Conservation (phyloP, 1,140 invertebrate genomes). For the Araneus ventricosus region DNA sequence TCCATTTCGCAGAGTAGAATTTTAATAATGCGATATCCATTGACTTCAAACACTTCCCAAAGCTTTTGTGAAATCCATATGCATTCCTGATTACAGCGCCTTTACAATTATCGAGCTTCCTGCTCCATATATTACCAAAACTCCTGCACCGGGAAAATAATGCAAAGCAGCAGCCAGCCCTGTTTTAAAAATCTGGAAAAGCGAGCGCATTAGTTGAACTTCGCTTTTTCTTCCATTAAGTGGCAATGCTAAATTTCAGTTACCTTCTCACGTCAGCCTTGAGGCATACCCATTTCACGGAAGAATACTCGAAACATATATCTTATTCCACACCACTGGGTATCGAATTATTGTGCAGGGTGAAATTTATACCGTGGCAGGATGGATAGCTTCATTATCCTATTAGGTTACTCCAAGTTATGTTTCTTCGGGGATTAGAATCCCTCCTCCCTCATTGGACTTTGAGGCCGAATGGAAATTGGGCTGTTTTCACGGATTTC, state of each 20-base stretch:
- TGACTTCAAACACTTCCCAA: neutral
- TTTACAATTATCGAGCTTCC: neutral
- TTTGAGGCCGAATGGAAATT: slow-evolving; percentile 32
- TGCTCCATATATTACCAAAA: neutral
- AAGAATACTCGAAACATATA: slow-evolving; percentile 61
- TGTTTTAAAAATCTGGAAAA: neutral
- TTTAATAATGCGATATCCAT: neutral
- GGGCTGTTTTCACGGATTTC: slow-evolving; percentile 46
- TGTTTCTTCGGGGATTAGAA: slow-evolving; percentile 59
- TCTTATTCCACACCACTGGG: slow-evolving; percentile 66
- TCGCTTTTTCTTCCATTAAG: slow-evolving; percentile 14
- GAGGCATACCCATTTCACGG: slow-evolving; percentile 48
- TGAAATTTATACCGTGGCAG: slow-evolving; percentile 36
- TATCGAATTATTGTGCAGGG: slow-evolving; percentile 64
- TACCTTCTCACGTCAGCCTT: slow-evolving; percentile 10
- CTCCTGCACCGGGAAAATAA: neutral
- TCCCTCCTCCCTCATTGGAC: slow-evolving; percentile 20
- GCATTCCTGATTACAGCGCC: neutral
- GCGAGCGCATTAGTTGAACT: neutral
- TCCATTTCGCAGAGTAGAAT: neutral
- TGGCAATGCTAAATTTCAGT: slow-evolving; percentile 29
- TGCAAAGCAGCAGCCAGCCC: neutral
- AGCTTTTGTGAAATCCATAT: neutral
- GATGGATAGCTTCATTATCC: slow-evolving; percentile 62
- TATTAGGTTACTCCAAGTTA: slow-evolving; percentile 58